Percentiles rank a stretch among this genome's conserved stretches.
These are phyloP conservation scores for Coptotermes formosanus DNA, from an alignment of 1,140 invertebrate genomes.

Conservation along the genomic window DNA sequence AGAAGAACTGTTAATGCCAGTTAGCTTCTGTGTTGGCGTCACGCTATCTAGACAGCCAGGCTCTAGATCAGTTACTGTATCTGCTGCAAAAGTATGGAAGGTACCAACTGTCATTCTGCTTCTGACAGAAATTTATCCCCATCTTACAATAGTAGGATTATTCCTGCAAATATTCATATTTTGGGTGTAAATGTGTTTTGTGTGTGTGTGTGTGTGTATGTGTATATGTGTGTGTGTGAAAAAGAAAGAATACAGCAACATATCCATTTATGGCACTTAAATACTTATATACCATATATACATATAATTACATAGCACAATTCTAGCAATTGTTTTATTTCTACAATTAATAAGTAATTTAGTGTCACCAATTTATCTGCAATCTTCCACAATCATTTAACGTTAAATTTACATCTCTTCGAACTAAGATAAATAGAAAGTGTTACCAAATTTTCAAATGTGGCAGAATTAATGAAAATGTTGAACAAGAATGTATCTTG, in stretches of 20 bases:
- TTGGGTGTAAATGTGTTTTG: conserved; percentile 12
- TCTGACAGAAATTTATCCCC: not conserved
- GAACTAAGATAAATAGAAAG: not conserved
- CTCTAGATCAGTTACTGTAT: not conserved
- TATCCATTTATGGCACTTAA: conserved; percentile 37
- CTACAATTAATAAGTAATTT: conserved; percentile 31
- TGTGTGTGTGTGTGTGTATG: not conserved
- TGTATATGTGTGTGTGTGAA: not conserved
- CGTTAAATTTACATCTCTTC: not conserved
- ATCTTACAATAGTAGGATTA: not conserved
- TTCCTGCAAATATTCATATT: conserved; percentile 9
- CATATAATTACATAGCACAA: conserved; percentile 37
- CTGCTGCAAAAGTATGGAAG: not conserved
- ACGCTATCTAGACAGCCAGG: not conserved
- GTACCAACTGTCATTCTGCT: not conserved
- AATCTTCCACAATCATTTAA: conserved; percentile 23
- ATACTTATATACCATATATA: conserved; percentile 38
- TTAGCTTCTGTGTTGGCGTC: not conserved
- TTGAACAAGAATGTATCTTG: not conserved
- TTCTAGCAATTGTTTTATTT: conserved; percentile 30
- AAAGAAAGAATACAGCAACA: conserved; percentile 35
- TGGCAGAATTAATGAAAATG: not conserved
- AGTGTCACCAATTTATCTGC: conserved; percentile 16
- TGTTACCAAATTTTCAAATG: not conserved
- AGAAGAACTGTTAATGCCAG: not conserved